Evolutionary conservation across 2,888 invertebrate species (phyloP).

Genomic region (Euplagia quadripunctaria): DNA sequence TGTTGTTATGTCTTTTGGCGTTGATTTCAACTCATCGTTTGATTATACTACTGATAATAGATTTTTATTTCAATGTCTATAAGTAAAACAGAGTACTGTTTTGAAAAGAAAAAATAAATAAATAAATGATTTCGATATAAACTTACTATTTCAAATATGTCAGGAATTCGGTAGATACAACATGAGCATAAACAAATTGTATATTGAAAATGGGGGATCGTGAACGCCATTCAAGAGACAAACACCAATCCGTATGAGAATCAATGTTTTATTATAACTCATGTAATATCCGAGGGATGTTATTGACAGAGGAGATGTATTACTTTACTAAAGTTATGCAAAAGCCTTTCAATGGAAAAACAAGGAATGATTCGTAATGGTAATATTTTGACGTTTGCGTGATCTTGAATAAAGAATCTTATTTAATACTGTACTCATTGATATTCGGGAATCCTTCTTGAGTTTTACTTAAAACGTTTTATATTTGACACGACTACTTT

Average conservation of each 20-base stretch:
- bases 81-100: neutral
- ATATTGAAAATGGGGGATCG: slow-evolving; percentile 17
- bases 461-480: slow-evolving; percentile 2
- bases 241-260: slow-evolving; percentile 49
- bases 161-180: neutral
- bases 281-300: slow-evolving; percentile 45
- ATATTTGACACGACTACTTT: slow-evolving; percentile 38
- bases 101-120: neutral
- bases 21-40: slow-evolving; percentile 35
- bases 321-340: slow-evolving; percentile 53
- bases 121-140: neutral
- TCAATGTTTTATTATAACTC: slow-evolving; percentile 51
- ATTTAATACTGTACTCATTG: slow-evolving; percentile 42
- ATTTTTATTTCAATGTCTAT: neutral
- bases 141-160: neutral
- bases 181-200: slow-evolving; percentile 2
- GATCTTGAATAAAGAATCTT: slow-evolving; percentile 54
- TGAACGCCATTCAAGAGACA: slow-evolving; percentile 29
- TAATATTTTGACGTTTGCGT: slow-evolving; percentile 47
- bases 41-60: slow-evolving; percentile 15
- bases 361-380: slow-evolving; percentile 34
- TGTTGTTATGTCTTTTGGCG: slow-evolving; percentile 56
- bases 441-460: slow-evolving; percentile 37
- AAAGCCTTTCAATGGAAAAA: slow-evolving; percentile 37
- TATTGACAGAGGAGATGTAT: slow-evolving; percentile 55